A percentile compares a stretch with the other conserved stretches of the same genome.
These are phyloP conservation scores for Eulemur rubriventer DNA, from an alignment of 2,797 vertebrate species.

Conservation along the genomic window DNA sequence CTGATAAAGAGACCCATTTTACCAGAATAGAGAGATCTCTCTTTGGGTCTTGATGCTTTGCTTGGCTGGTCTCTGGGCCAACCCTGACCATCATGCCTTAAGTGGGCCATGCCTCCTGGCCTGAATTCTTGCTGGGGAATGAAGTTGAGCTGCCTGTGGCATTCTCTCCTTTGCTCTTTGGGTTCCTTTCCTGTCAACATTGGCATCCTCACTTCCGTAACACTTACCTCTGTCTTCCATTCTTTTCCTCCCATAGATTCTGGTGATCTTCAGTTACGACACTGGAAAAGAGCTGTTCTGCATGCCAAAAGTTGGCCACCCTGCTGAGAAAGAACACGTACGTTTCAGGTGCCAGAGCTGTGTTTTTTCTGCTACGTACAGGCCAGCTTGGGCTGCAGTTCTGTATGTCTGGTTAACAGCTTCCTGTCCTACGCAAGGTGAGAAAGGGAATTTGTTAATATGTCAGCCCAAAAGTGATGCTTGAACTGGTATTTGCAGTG, in stretches of 20 bases:
- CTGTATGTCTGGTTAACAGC: neutral
- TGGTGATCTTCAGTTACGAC: neutral
- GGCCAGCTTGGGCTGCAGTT: too few relatives aligned
- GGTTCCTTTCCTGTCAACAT: neutral
- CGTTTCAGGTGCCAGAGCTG: neutral
- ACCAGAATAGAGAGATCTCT: neutral
- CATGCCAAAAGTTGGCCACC: rapidly evolving
- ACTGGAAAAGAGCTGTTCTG: neutral
- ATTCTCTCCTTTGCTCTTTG: neutral
- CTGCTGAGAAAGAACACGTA: neutral
- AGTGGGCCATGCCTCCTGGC: too few relatives aligned
- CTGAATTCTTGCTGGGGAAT: neutral
- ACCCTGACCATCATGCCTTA: neutral
- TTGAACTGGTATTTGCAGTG: neutral
- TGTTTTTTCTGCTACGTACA: neutral
- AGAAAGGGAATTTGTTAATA: neutral
- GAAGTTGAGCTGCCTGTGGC: neutral
- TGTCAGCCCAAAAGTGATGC: neutral
- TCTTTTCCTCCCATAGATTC: neutral
- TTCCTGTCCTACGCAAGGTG: neutral
- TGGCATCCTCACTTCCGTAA: neutral
- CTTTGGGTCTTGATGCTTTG: neutral
- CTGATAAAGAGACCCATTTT: neutral
- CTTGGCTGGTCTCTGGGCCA: neutral
- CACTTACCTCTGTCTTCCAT: neutral